These are phyloP conservation scores for Podargus strigoides DNA, from an alignment of 2,797 vertebrate species.

Conservation along the genomic window DNA sequence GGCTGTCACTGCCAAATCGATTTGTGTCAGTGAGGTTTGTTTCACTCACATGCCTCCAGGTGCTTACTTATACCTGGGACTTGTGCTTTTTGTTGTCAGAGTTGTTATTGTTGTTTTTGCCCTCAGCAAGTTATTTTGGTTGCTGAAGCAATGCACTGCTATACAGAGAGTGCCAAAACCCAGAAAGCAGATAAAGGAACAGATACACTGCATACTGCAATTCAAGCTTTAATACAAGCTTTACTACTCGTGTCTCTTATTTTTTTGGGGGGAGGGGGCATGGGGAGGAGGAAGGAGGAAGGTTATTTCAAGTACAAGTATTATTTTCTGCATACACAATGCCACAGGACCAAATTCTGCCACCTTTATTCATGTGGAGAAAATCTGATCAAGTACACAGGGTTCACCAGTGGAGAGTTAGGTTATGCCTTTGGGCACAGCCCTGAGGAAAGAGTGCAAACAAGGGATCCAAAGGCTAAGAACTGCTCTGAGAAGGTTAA, in stretches of 20 bases:
- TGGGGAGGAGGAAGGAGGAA: not conserved
- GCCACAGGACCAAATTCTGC: not conserved
- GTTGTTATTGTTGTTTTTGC: not conserved
- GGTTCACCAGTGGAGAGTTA: not conserved
- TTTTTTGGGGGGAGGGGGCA: no score
- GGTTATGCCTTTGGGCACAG: not conserved
- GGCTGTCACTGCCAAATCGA: conserved; percentile 20
- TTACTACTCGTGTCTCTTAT: not conserved
- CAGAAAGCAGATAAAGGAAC: not conserved
- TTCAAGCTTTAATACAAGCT: not conserved
- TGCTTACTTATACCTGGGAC: not conserved
- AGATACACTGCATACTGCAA: not conserved
- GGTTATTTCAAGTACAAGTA: not conserved
- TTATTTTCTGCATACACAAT: not conserved
- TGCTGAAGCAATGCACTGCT: not conserved
- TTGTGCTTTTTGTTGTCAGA: not conserved
- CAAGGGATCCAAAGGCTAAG: not conserved
- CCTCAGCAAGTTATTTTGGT: not conserved
- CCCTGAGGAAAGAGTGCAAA: not conserved
- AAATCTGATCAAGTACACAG: not conserved
- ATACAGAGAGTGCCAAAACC: not conserved
- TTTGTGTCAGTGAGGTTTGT: conserved; percentile 15
- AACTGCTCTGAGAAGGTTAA: not conserved
- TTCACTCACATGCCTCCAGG: not conserved
- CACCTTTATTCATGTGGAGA: not conserved